Base-by-base conservation (phyloP, 2,797 vertebrate species). In the Pangasius larnaudii region DNA sequence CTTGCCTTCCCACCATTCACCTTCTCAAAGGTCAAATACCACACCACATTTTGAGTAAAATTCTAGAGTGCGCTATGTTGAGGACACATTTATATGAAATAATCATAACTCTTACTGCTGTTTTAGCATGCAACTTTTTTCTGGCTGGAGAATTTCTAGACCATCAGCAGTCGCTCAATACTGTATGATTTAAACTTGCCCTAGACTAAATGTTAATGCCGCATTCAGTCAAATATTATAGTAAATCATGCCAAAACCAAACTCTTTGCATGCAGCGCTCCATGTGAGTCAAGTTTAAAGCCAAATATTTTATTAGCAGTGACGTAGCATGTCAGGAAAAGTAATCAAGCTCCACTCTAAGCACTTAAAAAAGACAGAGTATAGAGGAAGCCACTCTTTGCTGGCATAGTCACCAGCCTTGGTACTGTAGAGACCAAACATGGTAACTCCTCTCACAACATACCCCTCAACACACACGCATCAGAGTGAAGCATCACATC, bases 311-410 rank as follows among this genome's bases (percentile, higher is more conserved):
- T 90, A 91, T 58, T 90, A 89, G 89, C 89, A 89, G 87, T 91
- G 92, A 92, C 3, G 86, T 85, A 85, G 90, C 5, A 85, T 92
- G 91, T 94, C 94, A 93, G 94, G 93, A 93, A 94, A 96, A 95
- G 90, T 87, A 91, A 94, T 94, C 91, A 93, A 67, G 19, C 53
- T 89, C 87, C 30, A 72, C 88, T 91, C 89, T 86, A 84, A 78
- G 86, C 13, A 33, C 53, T 84, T 88, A 65, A 92, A 91, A 90
- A 90, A 71, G 90, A 89, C 86, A 6, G 30, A 85, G 87, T 63
- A 92, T 91, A 92, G 89, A 87, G 87, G 89, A 92, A 90, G 89
- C 88, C 84, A 87, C 63, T 61, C 87, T 89, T 85, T 91, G 90
- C 92, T 91, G 90, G 90, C 91, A 88, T 85, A 75, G 59, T 5